These are phyloP conservation scores for Rhombomys opimus DNA, from an alignment of 2,113 vertebrate species.

Conservation along the genomic window DNA sequence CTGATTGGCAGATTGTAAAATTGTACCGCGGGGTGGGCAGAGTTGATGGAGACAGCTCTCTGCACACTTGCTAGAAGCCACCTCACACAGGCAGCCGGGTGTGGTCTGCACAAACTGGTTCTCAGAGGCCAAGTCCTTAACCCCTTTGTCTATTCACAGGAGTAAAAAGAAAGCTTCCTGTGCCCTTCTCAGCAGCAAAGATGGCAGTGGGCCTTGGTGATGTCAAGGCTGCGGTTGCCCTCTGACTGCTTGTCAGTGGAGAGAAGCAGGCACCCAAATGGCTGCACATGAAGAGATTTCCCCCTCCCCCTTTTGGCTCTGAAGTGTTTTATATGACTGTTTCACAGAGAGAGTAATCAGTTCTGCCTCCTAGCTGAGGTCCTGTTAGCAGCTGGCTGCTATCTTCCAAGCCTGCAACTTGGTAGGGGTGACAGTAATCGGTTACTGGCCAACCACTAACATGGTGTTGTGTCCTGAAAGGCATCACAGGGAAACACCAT, in stretches of 20 bases:
- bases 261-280: not conserved
- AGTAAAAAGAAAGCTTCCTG: conserved; percentile 5
- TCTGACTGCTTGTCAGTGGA: not conserved
- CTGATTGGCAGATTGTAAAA: not conserved
- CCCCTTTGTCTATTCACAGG: conserved; percentile 59
- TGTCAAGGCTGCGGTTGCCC: not conserved
- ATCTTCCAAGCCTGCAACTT: not conserved
- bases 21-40: not conserved
- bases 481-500: not conserved
- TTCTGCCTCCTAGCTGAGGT: not conserved
- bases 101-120: conserved; percentile 64
- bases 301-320: not conserved
- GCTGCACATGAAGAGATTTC: not conserved
- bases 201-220: not conserved
- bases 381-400: not conserved
- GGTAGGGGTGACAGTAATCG: not conserved
- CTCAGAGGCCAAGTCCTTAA: not conserved
- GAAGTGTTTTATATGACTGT: not conserved
- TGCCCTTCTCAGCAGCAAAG: not conserved
- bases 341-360: not conserved
- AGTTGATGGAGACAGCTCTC: not conserved
- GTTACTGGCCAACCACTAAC: not conserved
- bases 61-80: not conserved
- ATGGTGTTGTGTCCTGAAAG: not conserved
- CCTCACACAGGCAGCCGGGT: not conserved